phyloP scores from a whole-genome alignment of 2,888 invertebrate genomes.

The Amblyjoppa fuscipennis region DNA sequence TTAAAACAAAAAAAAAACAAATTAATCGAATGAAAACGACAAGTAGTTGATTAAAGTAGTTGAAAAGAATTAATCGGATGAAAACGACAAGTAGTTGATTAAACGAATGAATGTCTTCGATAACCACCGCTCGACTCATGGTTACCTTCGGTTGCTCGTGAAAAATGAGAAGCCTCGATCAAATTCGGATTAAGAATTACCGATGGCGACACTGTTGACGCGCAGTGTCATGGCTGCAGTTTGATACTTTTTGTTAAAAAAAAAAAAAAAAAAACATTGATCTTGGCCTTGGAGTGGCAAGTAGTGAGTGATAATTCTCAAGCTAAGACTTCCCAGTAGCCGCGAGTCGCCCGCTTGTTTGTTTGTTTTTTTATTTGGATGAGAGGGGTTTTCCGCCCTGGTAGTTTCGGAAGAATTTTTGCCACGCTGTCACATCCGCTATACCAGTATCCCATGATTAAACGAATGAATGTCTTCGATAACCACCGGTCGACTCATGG shows the following conservation, averaged over 20 bases:
- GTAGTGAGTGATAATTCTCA: neutral
- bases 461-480: neutral
- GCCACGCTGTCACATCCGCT: neutral
- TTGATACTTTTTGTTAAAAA: neutral
- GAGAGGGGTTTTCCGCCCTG: neutral
- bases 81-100: neutral
- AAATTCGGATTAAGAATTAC: neutral
- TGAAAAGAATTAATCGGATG: too few relatives aligned
- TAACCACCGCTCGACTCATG: neutral
- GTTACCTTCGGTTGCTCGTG: slow-evolving; percentile 23
- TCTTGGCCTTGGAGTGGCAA: neutral
- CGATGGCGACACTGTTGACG: slow-evolving; percentile 12
- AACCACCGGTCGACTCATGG: neutral
- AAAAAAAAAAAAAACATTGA: slow-evolving; percentile 5
- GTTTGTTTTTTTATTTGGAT: neutral
- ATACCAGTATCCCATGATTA: slow-evolving; percentile 13
- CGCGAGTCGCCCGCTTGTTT: neutral
- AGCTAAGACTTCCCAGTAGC: neutral
- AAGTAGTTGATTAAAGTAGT: neutral
- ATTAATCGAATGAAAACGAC: too few relatives aligned
- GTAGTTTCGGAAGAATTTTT: neutral
- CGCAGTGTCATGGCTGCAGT: slow-evolving; percentile 5
- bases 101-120: neutral
- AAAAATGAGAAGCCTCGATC: neutral
- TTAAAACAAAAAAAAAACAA: neutral